These are phyloP conservation scores for Umimayanthus kanabou DNA, from an alignment of 92 coral and sea anemone species.

Conservation along the genomic window DNA sequence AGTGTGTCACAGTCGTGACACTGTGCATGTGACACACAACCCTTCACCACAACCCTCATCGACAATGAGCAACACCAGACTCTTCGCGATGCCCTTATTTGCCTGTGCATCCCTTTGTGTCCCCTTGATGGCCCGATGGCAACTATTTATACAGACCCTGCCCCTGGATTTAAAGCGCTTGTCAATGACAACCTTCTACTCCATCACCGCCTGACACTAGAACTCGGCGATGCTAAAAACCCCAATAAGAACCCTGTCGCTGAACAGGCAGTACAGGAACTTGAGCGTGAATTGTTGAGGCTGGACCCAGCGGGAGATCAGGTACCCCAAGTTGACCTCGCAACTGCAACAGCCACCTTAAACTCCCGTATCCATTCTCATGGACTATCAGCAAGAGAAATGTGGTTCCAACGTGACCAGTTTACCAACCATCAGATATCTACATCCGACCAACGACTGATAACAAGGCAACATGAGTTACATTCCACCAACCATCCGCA, in stretches of 20 bases:
- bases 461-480: slow-evolving; percentile 37
- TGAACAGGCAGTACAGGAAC: slow-evolving; percentile 44
- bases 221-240: slow-evolving; percentile 15
- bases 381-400: slow-evolving; percentile 3
- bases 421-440: too few species aligned
- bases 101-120: slow-evolving; percentile 36
- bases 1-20: slow-evolving; percentile 33
- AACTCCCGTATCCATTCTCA: slow-evolving; percentile 5
- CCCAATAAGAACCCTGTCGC: slow-evolving; percentile 71
- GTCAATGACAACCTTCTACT: slow-evolving; percentile 50
- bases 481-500: slow-evolving; percentile 24
- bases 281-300: slow-evolving; percentile 23
- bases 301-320: slow-evolving; percentile 3
- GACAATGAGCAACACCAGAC: slow-evolving; percentile 17
- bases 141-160: slow-evolving; percentile 63
- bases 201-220: slow-evolving; percentile 25
- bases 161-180: slow-evolving; percentile 62
- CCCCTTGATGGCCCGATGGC: slow-evolving; percentile 22
- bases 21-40: too few species aligned
- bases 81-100: too few species aligned
- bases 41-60: slow-evolving; percentile 36
- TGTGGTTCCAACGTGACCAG: too few species aligned
- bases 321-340: slow-evolving; percentile 30
- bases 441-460: not conserved
- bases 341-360: slow-evolving; percentile 21